Percentiles rank a stretch among this genome's conserved stretches.
Evolutionary conservation across 1,140 invertebrate genomes (phyloP).

Genomic region (Drosophila lacertosa): DNA sequence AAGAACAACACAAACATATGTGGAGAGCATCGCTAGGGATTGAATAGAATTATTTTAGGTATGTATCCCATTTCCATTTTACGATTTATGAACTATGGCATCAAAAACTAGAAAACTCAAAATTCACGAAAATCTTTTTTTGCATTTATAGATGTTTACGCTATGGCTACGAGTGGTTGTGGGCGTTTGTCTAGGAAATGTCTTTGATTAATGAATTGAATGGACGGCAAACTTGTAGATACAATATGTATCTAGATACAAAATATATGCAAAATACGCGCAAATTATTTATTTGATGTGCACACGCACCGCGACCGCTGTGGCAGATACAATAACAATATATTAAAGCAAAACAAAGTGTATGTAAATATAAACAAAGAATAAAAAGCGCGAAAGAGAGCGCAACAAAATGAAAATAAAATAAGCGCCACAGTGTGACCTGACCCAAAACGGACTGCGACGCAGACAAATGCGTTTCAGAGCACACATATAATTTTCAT

Average conservation of each 20-base stretch:
- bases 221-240: neutral
- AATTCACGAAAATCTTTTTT: conserved; percentile 9
- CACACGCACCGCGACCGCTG: conserved; percentile 11
- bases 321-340: conserved; percentile 48
- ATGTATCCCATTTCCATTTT: conserved; percentile 15
- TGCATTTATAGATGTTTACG: conserved; percentile 28
- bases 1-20: conserved; percentile 11
- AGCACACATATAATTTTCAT: conserved; percentile 11
- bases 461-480: conserved; percentile 15
- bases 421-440: conserved; percentile 33
- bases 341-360: conserved; percentile 62
- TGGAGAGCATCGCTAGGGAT: conserved; percentile 18
- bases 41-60: conserved; percentile 28
- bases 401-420: conserved; percentile 19
- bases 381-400: conserved; percentile 42
- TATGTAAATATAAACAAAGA: conserved; percentile 79
- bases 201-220: conserved; percentile 32
- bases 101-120: conserved; percentile 11
- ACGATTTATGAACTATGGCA: conserved; percentile 44
- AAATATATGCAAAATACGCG: neutral
- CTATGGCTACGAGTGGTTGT: conserved; percentile 11
- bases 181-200: conserved; percentile 1
- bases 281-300: conserved; percentile 31
- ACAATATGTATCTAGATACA: conserved; percentile 1
- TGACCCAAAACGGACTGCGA: conserved; percentile 25